Evolutionary conservation across 2,113 vertebrate genomes (phyloP), one percentile per base, ranked within the genome.

Genomic region (Lathamus discolor): DNA sequence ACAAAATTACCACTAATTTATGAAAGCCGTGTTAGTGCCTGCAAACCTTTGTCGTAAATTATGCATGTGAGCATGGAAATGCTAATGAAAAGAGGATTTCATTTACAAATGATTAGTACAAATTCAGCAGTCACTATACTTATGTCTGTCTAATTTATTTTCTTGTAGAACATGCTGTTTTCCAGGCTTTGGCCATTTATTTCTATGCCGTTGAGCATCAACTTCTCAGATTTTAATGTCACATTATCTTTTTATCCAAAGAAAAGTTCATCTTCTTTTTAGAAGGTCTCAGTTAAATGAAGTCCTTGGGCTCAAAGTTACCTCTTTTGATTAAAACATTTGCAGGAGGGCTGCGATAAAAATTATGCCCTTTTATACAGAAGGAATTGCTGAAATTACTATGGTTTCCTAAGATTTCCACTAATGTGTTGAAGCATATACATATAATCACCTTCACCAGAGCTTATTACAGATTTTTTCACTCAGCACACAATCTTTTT

Each of bases 41-140:
- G 61, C 91, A 96, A 96, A 96, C 67, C 91, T 95, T 76, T 90
- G 88, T 49, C 20, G 44, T 96, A 97, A 97, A 97, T 97, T 96
- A 97, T 97, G 91, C 90, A 95, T 93, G 86, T 27, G 20, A 96
- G 82, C 78, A 93, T 69, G 90, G 89, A 91, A 96, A 97, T 97
- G 93, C 94, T 97, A 97, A 97, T 97, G 95, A 97, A 97, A 96
- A 95, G 88, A 95, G 55, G 88, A 96, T 95, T 97, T 97, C 78
- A 96, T 97, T 96, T 95, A 92, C 83, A 92, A 97, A 94, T 92
- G 93, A 97, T 97, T 95, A 96, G 81, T 92, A 95, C 82, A 97
- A 97, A 96, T 96, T 97, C 95, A 95, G 90, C 93, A 97, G 67
- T 84, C 87, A 83, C 88, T 62, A 88, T 22, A 86, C 73, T 91